phyloP scores from a whole-genome alignment of 2,797 vertebrate genomes.

The Rhinogobio ventralis region DNA sequence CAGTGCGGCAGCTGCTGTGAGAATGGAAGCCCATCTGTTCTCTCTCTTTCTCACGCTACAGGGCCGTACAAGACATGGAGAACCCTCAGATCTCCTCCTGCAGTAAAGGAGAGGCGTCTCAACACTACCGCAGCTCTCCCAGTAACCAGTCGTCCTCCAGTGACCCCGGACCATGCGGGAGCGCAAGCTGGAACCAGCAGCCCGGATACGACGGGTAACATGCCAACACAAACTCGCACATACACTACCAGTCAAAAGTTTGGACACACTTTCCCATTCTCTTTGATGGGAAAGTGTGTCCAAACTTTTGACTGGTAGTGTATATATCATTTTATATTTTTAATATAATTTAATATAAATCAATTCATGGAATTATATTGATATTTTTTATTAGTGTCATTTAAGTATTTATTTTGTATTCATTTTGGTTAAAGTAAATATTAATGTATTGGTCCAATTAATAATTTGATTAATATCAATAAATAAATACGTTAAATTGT shows the following conservation, averaged over 20 bases:
- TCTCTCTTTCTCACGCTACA: conserved; percentile 45
- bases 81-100: conserved; percentile 69
- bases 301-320: no score
- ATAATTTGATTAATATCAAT: neutral
- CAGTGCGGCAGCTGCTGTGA: neutral
- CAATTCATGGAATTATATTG: neutral
- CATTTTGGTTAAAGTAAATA: neutral
- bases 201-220: conserved; percentile 90
- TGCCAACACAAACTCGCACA: neutral
- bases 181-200: conserved; percentile 91
- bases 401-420: neutral
- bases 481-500: neutral
- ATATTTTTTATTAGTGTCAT: neutral
- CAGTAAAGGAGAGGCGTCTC: conserved; percentile 75
- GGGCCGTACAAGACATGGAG: conserved; percentile 71
- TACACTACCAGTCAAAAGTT: no score
- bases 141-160: conserved; percentile 98
- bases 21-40: neutral
- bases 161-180: conserved; percentile 91
- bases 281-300: no score
- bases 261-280: no score
- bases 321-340: no score
- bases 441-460: neutral
- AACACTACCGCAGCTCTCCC: conserved; percentile 91
- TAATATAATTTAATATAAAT: neutral